phyloP scores from a whole-genome alignment of 2,888 invertebrate species.

The Lordiphosa fenestrarum region DNA sequence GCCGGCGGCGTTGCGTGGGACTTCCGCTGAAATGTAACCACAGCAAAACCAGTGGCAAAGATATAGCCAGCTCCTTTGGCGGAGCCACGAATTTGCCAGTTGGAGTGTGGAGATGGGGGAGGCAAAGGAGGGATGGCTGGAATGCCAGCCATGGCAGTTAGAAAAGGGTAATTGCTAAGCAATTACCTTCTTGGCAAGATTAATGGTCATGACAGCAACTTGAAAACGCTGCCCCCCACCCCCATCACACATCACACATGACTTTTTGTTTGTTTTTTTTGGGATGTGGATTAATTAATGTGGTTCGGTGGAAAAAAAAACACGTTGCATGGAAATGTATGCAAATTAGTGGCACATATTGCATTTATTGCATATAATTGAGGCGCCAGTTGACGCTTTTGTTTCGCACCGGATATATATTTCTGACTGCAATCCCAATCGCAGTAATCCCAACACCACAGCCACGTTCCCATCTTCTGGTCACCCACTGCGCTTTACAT shows the following conservation, averaged over 20 bases:
- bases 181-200: conserved; percentile 74
- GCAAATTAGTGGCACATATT: conserved; percentile 13
- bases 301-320: conserved; percentile 4
- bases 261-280: conserved; percentile 7
- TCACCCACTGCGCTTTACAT: conserved; percentile 74
- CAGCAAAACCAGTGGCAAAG: conserved; percentile 48
- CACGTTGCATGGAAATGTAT: not conserved
- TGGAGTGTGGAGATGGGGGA: not conserved
- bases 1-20: conserved; percentile 71
- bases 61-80: conserved; percentile 34
- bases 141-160: conserved; percentile 28
- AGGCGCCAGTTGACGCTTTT: conserved; percentile 3
- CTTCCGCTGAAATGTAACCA: conserved; percentile 73
- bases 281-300: conserved; percentile 34
- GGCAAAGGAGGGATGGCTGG: not conserved
- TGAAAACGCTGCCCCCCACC: conserved; percentile 63
- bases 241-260: conserved; percentile 41
- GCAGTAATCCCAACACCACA: conserved; percentile 23
- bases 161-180: conserved; percentile 72
- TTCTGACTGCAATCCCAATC: conserved; percentile 37
- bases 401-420: conserved; percentile 67
- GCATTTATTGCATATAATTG: conserved; percentile 40
- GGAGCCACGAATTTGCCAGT: conserved; percentile 3
- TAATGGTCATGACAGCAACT: conserved; percentile 74
- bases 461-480: conserved; percentile 43